Evolutionary conservation across 2,113 vertebrate genomes (phyloP), one percentile per base, ranked within the genome.

Genomic region (Mesitornis unicolor): DNA sequence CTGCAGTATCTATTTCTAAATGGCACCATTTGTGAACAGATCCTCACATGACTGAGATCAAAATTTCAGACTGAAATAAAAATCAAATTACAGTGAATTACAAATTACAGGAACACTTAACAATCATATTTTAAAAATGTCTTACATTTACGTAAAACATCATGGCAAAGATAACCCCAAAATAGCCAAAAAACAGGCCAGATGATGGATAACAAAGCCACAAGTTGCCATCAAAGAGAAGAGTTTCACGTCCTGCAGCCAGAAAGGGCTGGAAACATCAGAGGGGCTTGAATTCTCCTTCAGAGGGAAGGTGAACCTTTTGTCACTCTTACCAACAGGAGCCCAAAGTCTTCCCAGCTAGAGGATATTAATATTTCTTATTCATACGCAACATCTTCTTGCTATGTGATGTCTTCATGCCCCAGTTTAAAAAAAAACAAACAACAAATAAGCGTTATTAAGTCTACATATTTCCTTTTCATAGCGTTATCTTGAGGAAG

Each of bases 231-330:
- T 75, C 71, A 95, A 93, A 91, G 50, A 67, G 61, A 87, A 84
- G 59, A 15, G 51, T 56, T 88, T 74, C 60, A 70, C 0, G 3
- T 78, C 47, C 54, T 76, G 31, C 42, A 77, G 67, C 26, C 64
- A 88, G 67, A 53, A 94, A 59, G 51, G 56, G 74, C 50, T 80
- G 36, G 47, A 74, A 93, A 94, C 83, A 91, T 93, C 91, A 93
- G 35, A 90, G 71, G 11, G 31, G 15, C 51, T 54, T 45, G 40
- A 94, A 83, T 71, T 60, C 45, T 51, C 53, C 83, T 90, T 81
- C 79, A 90, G 56, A 90, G 47, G 21, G 51, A 86, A 96, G 63
- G 63, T 92, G 92, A 95, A 70, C 59, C 48, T 88, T 18, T 1
- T 91, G 93, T 88, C 90, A 86, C n/a, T 56, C 60, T 48, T 51